These are phyloP conservation scores for Rhinoraja longicauda DNA, from an alignment of 2,797 vertebrate species.

Conservation along the genomic window DNA sequence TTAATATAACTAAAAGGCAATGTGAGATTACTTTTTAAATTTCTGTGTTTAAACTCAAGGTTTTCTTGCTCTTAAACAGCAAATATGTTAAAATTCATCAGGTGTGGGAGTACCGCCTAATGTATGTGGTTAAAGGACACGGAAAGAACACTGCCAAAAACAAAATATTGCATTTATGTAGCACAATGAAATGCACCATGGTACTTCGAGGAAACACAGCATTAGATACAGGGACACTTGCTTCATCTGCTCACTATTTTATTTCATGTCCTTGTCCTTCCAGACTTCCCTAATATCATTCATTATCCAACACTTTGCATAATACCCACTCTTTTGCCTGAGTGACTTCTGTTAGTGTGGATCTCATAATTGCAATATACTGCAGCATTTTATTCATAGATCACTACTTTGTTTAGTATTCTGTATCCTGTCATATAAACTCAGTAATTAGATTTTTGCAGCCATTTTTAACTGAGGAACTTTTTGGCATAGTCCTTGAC, in stretches of 20 bases:
- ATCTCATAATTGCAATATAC: no score
- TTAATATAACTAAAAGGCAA: no score
- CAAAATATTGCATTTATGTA: neutral
- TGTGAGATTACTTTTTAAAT: no score
- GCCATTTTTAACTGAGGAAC: neutral
- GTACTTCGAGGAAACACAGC: neutral
- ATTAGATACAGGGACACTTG: neutral
- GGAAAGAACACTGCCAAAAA: neutral
- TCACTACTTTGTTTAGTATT: neutral
- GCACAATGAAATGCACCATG: neutral
- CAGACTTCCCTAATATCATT: neutral
- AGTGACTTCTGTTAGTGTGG: neutral
- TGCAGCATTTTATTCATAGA: no score
- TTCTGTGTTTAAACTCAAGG: no score
- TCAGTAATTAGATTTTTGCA: neutral
- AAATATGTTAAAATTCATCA: no score
- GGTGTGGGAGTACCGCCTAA: neutral
- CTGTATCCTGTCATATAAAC: neutral
- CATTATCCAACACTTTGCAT: neutral
- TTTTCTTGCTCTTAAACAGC: no score
- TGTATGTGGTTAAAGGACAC: neutral
- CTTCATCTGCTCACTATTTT: neutral
- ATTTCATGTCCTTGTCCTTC: no score
- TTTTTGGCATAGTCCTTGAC: neutral
- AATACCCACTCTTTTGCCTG: neutral